Evolutionary conservation across 2,888 invertebrate species (phyloP).

Genomic region (Tipula vernalis): DNA sequence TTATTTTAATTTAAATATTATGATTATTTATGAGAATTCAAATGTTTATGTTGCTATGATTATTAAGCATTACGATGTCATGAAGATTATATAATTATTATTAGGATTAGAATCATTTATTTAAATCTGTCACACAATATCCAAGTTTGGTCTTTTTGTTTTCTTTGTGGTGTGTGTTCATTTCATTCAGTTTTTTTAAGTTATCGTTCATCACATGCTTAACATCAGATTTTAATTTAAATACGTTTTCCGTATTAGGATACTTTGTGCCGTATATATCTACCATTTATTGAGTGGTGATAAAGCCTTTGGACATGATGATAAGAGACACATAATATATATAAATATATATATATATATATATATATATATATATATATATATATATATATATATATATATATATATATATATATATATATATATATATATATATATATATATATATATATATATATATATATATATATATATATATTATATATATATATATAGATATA

Average conservation of each 20-base stretch:
- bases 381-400: too few species aligned
- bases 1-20: not conserved
- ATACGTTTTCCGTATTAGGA: not conserved
- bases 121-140: not conserved
- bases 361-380: too few species aligned
- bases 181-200: not conserved
- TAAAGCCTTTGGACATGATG: not conserved
- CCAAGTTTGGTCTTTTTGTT: not conserved
- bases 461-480: too few species aligned
- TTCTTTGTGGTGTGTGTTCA: not conserved
- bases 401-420: too few species aligned
- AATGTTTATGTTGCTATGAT: not conserved
- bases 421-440: too few species aligned
- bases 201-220: not conserved
- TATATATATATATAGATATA: too few species aligned
- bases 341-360: not conserved
- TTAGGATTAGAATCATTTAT: not conserved
- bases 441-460: too few species aligned
- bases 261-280: not conserved
- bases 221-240: not conserved
- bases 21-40: not conserved
- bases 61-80: not conserved
- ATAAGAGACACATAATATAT: not conserved
- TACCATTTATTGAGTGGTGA: too few species aligned
- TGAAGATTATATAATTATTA: not conserved